Evolutionary conservation across 2,888 invertebrate species (phyloP).

Genomic region (Drosophila silvestris): DNA sequence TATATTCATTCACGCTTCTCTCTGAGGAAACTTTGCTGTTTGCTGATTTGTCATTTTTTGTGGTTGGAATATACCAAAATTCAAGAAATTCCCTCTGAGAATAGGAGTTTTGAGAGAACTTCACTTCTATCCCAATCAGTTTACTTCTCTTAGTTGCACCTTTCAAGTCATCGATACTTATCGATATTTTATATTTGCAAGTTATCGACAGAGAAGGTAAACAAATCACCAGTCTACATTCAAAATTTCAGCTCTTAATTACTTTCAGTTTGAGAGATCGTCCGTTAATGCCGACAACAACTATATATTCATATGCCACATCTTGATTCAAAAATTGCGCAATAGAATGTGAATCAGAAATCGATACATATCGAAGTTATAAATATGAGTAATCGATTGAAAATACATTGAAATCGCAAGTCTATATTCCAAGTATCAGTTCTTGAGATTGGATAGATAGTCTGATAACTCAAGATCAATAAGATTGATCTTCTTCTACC

Average conservation of each 20-base stretch:
- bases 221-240: not conserved
- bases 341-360: not conserved
- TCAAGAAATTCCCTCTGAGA: not conserved
- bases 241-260: accelerated
- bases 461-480: not conserved
- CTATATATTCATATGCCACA: not conserved
- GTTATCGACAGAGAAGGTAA: not conserved
- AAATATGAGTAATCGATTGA: not conserved
- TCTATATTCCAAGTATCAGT: not conserved
- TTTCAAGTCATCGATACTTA: not conserved
- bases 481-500: not conserved
- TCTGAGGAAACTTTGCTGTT: not conserved
- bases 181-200: not conserved
- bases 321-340: not conserved
- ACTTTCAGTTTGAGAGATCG: not conserved
- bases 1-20: not conserved
- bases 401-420: not conserved
- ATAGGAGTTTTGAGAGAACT: not conserved
- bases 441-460: not conserved
- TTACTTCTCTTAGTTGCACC: not conserved
- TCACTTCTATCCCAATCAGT: not conserved
- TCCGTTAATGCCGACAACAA: not conserved
- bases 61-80: no score
- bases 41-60: no score
- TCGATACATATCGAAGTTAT: not conserved